Base-by-base conservation (phyloP, 2,888 invertebrate genomes). In the Cinara cedri region DNA sequence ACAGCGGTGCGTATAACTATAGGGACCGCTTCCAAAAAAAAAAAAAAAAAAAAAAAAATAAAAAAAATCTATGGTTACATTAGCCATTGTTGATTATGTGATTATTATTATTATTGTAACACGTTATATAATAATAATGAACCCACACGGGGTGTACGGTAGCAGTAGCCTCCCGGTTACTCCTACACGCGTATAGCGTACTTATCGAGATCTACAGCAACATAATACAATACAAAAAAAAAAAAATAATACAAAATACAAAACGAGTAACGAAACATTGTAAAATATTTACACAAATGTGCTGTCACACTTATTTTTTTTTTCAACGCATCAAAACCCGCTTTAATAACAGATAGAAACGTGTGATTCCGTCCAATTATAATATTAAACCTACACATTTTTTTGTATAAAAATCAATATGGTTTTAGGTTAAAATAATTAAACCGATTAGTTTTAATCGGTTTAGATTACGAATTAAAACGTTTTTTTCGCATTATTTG, bases 71-170 rank as follows among this genome's bases (percentile, higher is more conserved):
- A 63, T 74, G 63, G 51, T 54, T 74, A 63, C 51, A 51, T 51
- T 51, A 63, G 8, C 74, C 63, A 51, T 63, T 74, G 63, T 74
- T 74, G 42, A 74, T 74, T 74, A 63, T 51, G 42, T 72, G 57
- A 24, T 70, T 70, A 63, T 72, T 62, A 74, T 54, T 70, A 63
- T 72, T 62, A 74, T 54, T 19, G 49, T 42, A 51, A 72, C 72
- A 62, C 19, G 26, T 62, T 34, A 60, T n/a, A n/a, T n/a, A n/a
- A n/a, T n/a, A n/a, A n/a, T 60, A 60, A 46, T 72, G 49, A 60
- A 49, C 44, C 44, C 46, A 26, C 13, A 26, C 16, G 3, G 49
- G n/a, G 34, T 34, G 34, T 34, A 34, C 34, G 6, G 6, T 34
- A 34, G 6, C 34, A 9, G 19, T 34, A 16, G 19, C n/a, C 19